Conservation (phyloP, 2,888 invertebrate genomes). For the Plemyria rubiginata region DNA sequence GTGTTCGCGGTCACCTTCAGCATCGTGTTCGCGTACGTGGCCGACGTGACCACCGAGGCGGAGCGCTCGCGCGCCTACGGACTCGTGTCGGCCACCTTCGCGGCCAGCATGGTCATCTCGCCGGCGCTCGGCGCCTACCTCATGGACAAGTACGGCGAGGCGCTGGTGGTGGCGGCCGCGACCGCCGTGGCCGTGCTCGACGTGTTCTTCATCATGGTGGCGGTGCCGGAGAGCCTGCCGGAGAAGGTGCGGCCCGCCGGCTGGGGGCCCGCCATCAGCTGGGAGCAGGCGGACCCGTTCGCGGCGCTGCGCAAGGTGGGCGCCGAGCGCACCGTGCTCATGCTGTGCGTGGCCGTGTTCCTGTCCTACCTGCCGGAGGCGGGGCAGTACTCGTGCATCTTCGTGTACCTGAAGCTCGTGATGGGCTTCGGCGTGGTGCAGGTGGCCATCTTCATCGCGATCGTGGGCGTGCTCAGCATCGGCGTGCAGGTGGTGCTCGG, state of each 20-base stretch:
- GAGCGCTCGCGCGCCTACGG: slow-evolving; percentile 98
- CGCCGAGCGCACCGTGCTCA: slow-evolving; percentile 96
- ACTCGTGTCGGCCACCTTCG: slow-evolving; percentile 99
- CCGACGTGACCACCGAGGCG: slow-evolving; percentile 98
- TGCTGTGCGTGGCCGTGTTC: slow-evolving; percentile 98
- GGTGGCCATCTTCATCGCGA: slow-evolving; percentile 98
- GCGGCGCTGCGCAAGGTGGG: slow-evolving; percentile 96
- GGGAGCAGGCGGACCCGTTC: slow-evolving; percentile 99
- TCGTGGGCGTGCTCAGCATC: slow-evolving; percentile 98
- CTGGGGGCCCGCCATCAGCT: slow-evolving; percentile 95
- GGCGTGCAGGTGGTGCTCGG: slow-evolving; percentile 96
- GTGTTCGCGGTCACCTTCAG: slow-evolving; percentile 99
- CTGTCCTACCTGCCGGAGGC: slow-evolving; percentile 99
- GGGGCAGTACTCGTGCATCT: slow-evolving; percentile 99
- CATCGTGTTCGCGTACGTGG: slow-evolving; percentile 99
- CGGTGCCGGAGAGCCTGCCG: slow-evolving; percentile 98
- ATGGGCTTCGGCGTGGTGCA: slow-evolving; percentile 98
- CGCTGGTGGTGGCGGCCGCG: slow-evolving; percentile 96
- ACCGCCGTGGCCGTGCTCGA: slow-evolving; percentile 98
- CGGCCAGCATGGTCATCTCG: slow-evolving; percentile 99
- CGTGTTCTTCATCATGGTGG: slow-evolving; percentile 98
- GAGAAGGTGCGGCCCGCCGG: slow-evolving; percentile 93
- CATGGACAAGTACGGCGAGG: slow-evolving; percentile 93
- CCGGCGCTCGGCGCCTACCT: slow-evolving; percentile 97
- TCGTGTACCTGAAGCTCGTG: slow-evolving; percentile 98